phyloP scores from a whole-genome alignment of 2,888 invertebrate genomes.

The Orthosia gothica region DNA sequence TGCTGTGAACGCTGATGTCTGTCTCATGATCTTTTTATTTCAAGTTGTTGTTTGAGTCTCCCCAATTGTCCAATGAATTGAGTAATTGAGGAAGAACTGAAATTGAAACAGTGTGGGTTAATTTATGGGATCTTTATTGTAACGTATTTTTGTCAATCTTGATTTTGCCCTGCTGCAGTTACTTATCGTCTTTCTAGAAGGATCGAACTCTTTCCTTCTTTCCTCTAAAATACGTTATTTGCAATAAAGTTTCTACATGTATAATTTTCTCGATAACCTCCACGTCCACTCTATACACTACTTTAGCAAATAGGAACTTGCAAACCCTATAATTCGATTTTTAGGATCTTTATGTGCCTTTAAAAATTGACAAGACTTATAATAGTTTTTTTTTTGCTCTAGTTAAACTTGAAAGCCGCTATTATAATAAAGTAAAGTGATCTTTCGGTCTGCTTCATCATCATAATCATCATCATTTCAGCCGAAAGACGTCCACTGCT shows the following conservation, averaged over 20 bases:
- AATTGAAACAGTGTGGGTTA: slow-evolving; percentile 27
- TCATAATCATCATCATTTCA: no score
- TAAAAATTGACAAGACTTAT: neutral
- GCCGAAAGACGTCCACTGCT: no score
- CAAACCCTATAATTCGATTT: neutral
- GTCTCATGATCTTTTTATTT: slow-evolving; percentile 40
- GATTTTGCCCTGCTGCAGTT: slow-evolving; percentile 13
- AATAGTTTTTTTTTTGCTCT: neutral
- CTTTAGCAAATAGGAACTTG: neutral
- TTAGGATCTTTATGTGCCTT: neutral
- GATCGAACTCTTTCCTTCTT: neutral
- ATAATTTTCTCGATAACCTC: neutral
- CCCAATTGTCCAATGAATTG: slow-evolving; percentile 37
- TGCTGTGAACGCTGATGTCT: slow-evolving; percentile 28
- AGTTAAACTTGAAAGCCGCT: no score
- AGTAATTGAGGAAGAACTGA: slow-evolving; percentile 46
- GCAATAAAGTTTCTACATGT: neutral
- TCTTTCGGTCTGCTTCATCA: no score
- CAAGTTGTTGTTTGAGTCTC: slow-evolving; percentile 25
- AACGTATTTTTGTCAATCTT: slow-evolving; percentile 21
- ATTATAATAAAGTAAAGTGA: neutral
- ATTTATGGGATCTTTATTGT: slow-evolving; percentile 43
- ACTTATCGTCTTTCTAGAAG: slow-evolving; percentile 2
- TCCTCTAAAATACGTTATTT: neutral
- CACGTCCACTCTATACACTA: neutral